These are phyloP conservation scores for Lepidothrix coronata DNA, from an alignment of 2,113 vertebrate species.

Conservation along the genomic window DNA sequence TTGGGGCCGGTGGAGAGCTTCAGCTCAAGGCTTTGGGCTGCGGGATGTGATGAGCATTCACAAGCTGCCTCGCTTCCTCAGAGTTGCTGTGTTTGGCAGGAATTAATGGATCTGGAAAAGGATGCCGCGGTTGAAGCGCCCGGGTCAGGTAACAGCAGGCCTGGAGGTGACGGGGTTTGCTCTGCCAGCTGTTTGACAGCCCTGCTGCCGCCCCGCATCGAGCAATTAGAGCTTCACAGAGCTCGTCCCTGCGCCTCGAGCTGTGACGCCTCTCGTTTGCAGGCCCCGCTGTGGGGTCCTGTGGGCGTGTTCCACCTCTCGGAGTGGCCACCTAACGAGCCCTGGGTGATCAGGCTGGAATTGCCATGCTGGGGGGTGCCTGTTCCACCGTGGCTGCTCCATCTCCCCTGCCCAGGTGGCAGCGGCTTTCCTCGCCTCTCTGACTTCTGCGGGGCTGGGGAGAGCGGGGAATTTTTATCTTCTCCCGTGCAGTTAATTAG, in stretches of 20 bases:
- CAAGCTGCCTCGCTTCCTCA: neutral
- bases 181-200: constrained; percentile 26
- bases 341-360: neutral
- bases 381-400: neutral
- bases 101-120: neutral
- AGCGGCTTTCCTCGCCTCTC: neutral
- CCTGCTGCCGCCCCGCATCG: neutral
- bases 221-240: constrained; percentile 7
- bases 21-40: neutral
- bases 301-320: neutral
- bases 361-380: rapidly evolving
- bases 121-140: neutral
- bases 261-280: constrained; percentile 24
- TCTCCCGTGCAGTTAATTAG: constrained; percentile 8
- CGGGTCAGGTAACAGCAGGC: neutral
- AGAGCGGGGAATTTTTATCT: neutral
- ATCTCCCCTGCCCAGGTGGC: neutral
- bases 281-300: neutral
- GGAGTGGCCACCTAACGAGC: neutral
- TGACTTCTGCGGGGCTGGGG: neutral
- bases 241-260: neutral
- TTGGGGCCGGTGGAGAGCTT: neutral
- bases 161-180: neutral
- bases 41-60: neutral
- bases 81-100: neutral